phyloP scores from a whole-genome alignment of 2,888 invertebrate genomes.

The Drosophila hamatofila region DNA sequence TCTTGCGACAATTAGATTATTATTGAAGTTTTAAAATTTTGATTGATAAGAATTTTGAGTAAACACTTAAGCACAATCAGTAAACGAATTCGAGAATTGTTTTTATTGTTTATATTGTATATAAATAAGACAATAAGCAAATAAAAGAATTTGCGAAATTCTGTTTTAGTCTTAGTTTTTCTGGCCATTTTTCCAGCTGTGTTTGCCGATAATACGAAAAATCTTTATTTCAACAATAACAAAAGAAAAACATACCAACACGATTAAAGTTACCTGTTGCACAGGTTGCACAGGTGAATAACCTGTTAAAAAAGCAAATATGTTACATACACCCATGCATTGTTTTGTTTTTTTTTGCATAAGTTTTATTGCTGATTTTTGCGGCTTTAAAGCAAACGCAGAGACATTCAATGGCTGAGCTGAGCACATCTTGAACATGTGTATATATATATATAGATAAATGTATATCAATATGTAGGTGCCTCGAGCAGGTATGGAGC shows the following conservation, averaged over 20 bases:
- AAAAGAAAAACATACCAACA: constrained; percentile 11
- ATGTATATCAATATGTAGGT: constrained; percentile 1
- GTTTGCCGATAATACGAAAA: constrained; percentile 2
- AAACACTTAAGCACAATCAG: constrained; percentile 21
- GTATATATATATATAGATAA: neutral
- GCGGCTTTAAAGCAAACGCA: neutral
- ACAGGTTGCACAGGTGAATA: constrained; percentile 43
- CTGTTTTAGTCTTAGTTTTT: neutral
- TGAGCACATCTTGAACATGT: constrained; percentile 22
- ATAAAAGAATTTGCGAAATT: constrained; percentile 1
- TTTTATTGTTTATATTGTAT: constrained; percentile 10
- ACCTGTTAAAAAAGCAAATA: constrained; percentile 38
- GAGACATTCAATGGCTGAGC: constrained; percentile 4
- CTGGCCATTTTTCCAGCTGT: constrained; percentile 10
- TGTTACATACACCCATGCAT: neutral
- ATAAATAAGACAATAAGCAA: constrained; percentile 22
- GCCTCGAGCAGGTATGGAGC: constrained; percentile 17
- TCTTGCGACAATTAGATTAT: constrained; percentile 4
- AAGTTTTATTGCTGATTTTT: constrained; percentile 6
- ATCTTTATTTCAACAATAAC: constrained; percentile 5
- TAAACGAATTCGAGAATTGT: constrained; percentile 3
- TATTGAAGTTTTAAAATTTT: neutral
- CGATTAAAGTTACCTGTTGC: constrained; percentile 21
- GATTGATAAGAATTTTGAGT: constrained; percentile 17
- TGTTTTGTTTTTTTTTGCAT: neutral